Percentiles rank a stretch among this genome's conserved stretches.
These are phyloP conservation scores for Dastarcus helophoroides DNA, from an alignment of 2,888 invertebrate species.

Conservation along the genomic window DNA sequence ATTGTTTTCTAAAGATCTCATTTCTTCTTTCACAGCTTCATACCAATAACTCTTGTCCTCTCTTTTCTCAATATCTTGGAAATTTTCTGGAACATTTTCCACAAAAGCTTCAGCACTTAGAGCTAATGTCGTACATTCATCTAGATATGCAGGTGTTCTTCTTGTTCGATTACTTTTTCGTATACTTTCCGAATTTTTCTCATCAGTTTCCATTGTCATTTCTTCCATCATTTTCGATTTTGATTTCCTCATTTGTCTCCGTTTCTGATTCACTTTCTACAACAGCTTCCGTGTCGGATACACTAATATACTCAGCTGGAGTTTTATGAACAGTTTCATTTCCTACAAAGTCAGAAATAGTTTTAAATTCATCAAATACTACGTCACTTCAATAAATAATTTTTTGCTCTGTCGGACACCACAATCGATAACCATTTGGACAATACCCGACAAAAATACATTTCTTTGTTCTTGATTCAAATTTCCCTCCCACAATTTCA, in stretches of 20 bases:
- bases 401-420: conserved; percentile 13
- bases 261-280: too few relatives aligned
- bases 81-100: conserved; percentile 10
- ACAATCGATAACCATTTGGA: conserved; percentile 15
- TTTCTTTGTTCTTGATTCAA: conserved; percentile 5
- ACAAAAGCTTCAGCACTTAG: conserved; percentile 10
- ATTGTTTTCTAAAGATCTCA: conserved; percentile 14
- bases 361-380: conserved; percentile 18
- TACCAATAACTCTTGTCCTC: too few relatives aligned
- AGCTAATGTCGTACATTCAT: conserved; percentile 9
- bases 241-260: too few relatives aligned
- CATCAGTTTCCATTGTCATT: too few relatives aligned
- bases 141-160: conserved; percentile 7
- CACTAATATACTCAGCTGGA: too few relatives aligned
- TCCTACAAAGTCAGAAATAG: too few relatives aligned
- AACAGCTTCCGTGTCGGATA: too few relatives aligned
- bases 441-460: conserved; percentile 13
- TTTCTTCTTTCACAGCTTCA: conserved; percentile 16
- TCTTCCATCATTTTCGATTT: too few relatives aligned
- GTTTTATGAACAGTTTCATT: too few relatives aligned
- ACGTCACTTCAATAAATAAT: conserved; percentile 15
- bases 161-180: conserved; percentile 7
- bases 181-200: too few relatives aligned
- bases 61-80: conserved; percentile 9
- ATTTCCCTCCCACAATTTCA: conserved; percentile 10